Evolutionary conservation across 2,797 vertebrate genomes (phyloP).

Genomic region (Macropus fuliginosus): DNA sequence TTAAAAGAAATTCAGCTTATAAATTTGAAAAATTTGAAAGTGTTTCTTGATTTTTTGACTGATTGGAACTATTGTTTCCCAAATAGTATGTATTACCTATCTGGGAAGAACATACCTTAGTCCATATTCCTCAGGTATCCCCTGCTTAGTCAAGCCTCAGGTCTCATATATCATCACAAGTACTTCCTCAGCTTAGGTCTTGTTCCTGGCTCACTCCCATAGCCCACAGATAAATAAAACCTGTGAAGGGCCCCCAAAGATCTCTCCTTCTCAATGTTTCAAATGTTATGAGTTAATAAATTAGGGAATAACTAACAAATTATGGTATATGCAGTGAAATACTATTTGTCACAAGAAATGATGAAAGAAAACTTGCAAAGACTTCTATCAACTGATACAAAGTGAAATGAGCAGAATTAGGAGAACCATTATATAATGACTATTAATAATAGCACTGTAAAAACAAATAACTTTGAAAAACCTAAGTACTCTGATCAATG

Average conservation of each 20-base stretch:
- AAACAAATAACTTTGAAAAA: background rate
- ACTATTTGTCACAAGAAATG: background rate
- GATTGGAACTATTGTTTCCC: background rate
- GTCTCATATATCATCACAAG: background rate
- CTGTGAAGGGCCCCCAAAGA: background rate
- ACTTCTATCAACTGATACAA: background rate
- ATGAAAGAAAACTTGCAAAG: background rate
- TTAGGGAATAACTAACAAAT: background rate
- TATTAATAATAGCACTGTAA: background rate
- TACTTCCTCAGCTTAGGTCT: background rate
- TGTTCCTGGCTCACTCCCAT: background rate
- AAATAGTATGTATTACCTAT: background rate
- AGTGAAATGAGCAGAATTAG: background rate
- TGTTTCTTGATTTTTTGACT: background rate
- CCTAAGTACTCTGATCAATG: background rate
- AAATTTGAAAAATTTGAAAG: background rate
- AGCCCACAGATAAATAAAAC: background rate
- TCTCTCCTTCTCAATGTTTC: background rate
- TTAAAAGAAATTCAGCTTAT: background rate
- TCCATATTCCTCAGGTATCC: background rate
- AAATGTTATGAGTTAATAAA: background rate
- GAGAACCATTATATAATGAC: background rate
- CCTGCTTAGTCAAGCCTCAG: background rate
- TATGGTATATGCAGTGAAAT: background rate
- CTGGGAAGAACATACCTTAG: background rate